A percentile compares a stretch with the other conserved stretches of the same genome.
These are phyloP conservation scores for Pemphigus obesinymphae DNA, from an alignment of 1,140 invertebrate species.

Conservation along the genomic window DNA sequence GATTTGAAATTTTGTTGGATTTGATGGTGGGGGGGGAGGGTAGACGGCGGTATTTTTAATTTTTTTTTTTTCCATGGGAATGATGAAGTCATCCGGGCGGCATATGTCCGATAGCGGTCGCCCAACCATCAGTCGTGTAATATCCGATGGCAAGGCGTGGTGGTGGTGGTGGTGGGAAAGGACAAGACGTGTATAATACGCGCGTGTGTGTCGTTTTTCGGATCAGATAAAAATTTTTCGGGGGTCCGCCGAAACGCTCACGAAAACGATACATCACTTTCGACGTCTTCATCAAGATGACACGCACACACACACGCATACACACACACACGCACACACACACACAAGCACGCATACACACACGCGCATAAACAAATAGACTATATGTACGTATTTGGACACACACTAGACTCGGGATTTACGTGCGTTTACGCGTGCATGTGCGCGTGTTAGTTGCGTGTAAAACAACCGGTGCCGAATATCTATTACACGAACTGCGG, in stretches of 20 bases:
- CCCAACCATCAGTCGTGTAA: neutral
- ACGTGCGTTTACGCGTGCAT: no score
- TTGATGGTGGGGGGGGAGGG: no score
- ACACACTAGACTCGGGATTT: no score
- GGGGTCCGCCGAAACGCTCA: neutral
- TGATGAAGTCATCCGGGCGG: constrained; percentile 15
- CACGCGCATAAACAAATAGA: no score
- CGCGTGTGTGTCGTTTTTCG: neutral
- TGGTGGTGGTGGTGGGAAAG: neutral
- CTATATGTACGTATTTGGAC: no score
- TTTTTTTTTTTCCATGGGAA: neutral
- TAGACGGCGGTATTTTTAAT: no score
- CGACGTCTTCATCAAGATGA: constrained; percentile 18
- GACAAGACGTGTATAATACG: neutral
- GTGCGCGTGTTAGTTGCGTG: no score
- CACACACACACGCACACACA: neutral
- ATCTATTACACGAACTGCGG: no score
- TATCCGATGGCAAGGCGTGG: neutral
- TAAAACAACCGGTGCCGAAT: no score
- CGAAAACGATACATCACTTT: constrained; percentile 33
- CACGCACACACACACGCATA: neutral
- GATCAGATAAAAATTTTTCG: constrained; percentile 19
- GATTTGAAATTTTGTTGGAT: no score
- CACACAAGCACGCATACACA: no score
- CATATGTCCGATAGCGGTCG: neutral